Base-by-base conservation (phyloP, 2,797 vertebrate genomes). In the Psittacula derbiana region DNA sequence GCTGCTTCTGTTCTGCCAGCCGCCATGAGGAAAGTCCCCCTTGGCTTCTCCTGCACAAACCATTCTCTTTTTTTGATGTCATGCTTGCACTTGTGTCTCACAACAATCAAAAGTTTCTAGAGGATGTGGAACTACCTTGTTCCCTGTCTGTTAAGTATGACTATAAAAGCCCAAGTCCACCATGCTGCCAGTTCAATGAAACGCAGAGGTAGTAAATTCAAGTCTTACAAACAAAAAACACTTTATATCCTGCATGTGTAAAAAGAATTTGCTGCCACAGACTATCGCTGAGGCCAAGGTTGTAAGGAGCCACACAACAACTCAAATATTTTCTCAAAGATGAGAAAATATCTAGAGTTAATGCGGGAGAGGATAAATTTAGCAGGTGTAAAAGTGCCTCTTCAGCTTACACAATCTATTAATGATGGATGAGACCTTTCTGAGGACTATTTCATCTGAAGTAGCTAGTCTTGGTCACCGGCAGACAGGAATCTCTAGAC, bases 91-190 rank as follows among this genome's bases (percentile, higher is more conserved):
- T 57, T 4, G 0, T 71, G 49, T 85, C 79, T 85, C 2, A 0
- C 36, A 76, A 41, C 52, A 75, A 25, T 72, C 49, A 79, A 43
- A 80, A 82, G 23, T 80, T 90, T 83, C 52, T 62, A 50, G 88
- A 93, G 88, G 69, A 71, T 83, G 43, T 67, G 72, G 93, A 90
- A 83, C 55, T 87, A 24, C 74, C 66, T 90, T 87, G 55, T 89
- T 95, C 91, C 52, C n/a, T 71, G 4, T 74, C n/a, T 90, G 1
- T 44, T 90, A 70, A 62, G 18, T 33, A 14, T 28, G 53, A 43
- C 65, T 43, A 0, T 78, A 75, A 92, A 93, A 91, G 33, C 21
- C 8, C 16, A 36, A 57, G 46, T 41, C 38, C 46, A 30, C 33
- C 55, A 13, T 36, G 24, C 50, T 49, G 43, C 41, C 25, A 23